Conservation (phyloP, 1,140 invertebrate species). For the Maniola jurtina region DNA sequence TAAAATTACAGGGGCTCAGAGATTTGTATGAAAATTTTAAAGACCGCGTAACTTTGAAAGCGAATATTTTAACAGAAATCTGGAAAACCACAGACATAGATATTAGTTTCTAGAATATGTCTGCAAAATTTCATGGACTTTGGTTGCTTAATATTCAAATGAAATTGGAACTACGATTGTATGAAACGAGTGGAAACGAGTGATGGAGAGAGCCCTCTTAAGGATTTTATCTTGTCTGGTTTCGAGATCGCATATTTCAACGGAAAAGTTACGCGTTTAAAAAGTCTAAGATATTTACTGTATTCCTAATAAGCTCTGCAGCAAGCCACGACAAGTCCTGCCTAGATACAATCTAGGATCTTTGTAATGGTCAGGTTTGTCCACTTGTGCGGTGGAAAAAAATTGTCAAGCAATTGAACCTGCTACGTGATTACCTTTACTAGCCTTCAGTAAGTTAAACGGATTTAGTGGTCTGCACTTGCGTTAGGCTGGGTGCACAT, state of each 20-base stretch:
- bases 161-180: no score
- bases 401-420: background rate
- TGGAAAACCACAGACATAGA: no score
- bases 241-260: background rate
- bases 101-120: no score
- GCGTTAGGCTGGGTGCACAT: background rate
- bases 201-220: no score
- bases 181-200: no score
- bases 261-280: background rate
- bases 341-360: conserved; percentile 10
- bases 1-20: no score
- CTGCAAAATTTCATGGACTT: no score
- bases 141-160: no score
- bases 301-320: conserved; percentile 10
- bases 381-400: background rate
- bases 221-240: background rate
- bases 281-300: conserved; percentile 7
- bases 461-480: background rate
- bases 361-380: conserved; percentile 10
- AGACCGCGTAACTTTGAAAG: no score
- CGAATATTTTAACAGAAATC: no score
- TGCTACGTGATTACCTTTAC: background rate
- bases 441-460: background rate
- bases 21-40: no score
- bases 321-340: background rate